phyloP scores from a whole-genome alignment of 2,797 vertebrate species.

The Ptychobarbus kaznakovi region DNA sequence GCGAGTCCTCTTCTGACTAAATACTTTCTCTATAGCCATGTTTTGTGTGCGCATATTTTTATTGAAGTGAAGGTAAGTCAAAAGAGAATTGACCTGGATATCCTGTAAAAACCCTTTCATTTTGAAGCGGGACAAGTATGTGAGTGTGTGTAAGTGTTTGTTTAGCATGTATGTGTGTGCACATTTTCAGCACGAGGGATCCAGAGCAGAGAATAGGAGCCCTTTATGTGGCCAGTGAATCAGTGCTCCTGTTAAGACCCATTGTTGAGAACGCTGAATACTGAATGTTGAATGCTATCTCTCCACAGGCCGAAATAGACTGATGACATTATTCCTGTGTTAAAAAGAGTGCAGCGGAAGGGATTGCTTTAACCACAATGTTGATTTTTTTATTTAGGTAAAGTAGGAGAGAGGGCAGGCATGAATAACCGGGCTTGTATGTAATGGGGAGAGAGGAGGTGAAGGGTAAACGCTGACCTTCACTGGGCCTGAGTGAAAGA shows the following conservation, averaged over 20 bases:
- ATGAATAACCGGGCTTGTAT: slow-evolving; percentile 44
- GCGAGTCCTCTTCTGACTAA: background rate
- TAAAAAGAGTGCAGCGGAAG: slow-evolving; percentile 68
- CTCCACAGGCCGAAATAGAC: slow-evolving; percentile 77
- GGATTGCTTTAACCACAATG: slow-evolving; percentile 45
- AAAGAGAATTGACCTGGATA: slow-evolving; percentile 48
- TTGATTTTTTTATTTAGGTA: slow-evolving; percentile 70
- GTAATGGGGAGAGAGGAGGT: slow-evolving; percentile 41
- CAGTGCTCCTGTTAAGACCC: slow-evolving; percentile 77
- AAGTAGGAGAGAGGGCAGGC: slow-evolving; percentile 17
- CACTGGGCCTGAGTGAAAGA: slow-evolving; percentile 46
- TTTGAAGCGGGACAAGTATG: slow-evolving; percentile 70
- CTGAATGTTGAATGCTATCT: slow-evolving; percentile 76
- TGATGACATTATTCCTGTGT: slow-evolving; percentile 81
- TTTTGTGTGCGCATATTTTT: slow-evolving; percentile 6
- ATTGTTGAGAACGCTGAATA: slow-evolving; percentile 73
- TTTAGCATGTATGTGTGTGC: slow-evolving; percentile 59
- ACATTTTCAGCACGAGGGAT: slow-evolving; percentile 62
- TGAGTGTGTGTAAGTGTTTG: slow-evolving; percentile 70
- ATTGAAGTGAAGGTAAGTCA: slow-evolving; percentile 39
- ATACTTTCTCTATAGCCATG: background rate
- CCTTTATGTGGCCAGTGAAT: slow-evolving; percentile 75
- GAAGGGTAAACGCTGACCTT: slow-evolving; percentile 52
- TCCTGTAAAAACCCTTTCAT: slow-evolving; percentile 58
- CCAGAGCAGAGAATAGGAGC: slow-evolving; percentile 70